Percentiles rank a stretch among this genome's conserved stretches.
Evolutionary conservation across 1,140 invertebrate genomes (phyloP).

Genomic region (Acyrthosiphon pisum): DNA sequence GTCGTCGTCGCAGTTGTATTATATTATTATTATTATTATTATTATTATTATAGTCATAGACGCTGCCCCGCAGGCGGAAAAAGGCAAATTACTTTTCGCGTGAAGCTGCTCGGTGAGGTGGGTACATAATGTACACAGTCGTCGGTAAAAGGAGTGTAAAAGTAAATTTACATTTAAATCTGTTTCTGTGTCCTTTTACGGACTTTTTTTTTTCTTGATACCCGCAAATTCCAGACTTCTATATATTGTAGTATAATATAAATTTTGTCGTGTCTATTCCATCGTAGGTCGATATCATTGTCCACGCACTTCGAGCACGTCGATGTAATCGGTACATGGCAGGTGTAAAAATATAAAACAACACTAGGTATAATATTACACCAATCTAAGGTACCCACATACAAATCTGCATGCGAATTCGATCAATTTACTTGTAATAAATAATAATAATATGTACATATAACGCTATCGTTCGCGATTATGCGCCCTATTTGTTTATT

Average conservation of each 20-base stretch:
- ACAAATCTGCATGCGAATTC: no score
- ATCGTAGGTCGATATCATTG: background rate
- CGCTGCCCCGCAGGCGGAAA: constrained; percentile 25
- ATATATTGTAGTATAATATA: background rate
- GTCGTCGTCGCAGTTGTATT: constrained; percentile 32
- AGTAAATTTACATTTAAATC: constrained; percentile 40
- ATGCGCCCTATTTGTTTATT: background rate
- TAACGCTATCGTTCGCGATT: background rate
- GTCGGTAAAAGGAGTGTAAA: background rate
- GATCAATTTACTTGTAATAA: no score
- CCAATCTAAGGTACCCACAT: no score
- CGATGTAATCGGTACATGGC: background rate
- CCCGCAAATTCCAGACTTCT: no score
- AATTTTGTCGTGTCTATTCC: background rate
- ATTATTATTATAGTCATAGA: background rate
- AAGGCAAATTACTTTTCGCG: constrained; percentile 40
- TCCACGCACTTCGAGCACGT: background rate
- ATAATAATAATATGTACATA: background rate
- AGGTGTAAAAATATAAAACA: background rate
- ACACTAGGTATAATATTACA: no score
- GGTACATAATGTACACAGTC: background rate
- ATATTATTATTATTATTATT: constrained; percentile 12
- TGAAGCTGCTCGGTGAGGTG: background rate
- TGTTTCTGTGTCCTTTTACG: background rate
- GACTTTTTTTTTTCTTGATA: no score